Evolutionary conservation across 1,140 invertebrate species (phyloP), one percentile per base, ranked within the genome.

Genomic region (Papilio polytes): DNA sequence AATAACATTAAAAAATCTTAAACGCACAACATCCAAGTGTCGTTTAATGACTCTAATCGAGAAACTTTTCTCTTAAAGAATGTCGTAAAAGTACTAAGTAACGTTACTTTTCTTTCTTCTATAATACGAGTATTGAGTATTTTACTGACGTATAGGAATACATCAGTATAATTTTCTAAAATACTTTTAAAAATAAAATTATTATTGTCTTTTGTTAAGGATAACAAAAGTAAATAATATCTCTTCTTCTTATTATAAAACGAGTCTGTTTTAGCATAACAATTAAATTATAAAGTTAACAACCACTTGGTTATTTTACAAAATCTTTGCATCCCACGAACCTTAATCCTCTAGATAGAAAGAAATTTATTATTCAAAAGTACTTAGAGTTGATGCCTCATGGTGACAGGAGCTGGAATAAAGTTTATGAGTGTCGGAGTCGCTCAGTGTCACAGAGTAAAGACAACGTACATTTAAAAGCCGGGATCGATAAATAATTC

Each of bases 1-100:
- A 86, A 84, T 80, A 63, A 80, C 80, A 81, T 80, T 80, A 74
- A 48, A 84, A 86, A 83, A 76, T 76, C 77, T 72, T 84, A 84
- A 81, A 81, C 79, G 73, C 26, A n/a, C 74, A 9, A 46, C 41
- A 48, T 53, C 44, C 20, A 44, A 46, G 44, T 48, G 46, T 76
- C 74, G 74, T 20, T 76, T 76, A 76, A 76, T 72, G 82, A 84
- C 83, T 81, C 66, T 80, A 76, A 81, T 74, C 80, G 78, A 80
- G 41, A 84, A 80, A 84, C 82, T 78, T 85, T 86, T 85, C 72
- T 53, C 20, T 53, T 76, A 53, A 51, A 53, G 22, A 20, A 74
- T 74, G 72, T 53, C 44, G 20, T 74, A 53, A 53, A 76, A 74
- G 10, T 72, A 51, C 48, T 41, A 1, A 74, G 44, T 51, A 31